phyloP scores from a whole-genome alignment of 1,140 invertebrate species.

The Aphaenogaster floridana region DNA sequence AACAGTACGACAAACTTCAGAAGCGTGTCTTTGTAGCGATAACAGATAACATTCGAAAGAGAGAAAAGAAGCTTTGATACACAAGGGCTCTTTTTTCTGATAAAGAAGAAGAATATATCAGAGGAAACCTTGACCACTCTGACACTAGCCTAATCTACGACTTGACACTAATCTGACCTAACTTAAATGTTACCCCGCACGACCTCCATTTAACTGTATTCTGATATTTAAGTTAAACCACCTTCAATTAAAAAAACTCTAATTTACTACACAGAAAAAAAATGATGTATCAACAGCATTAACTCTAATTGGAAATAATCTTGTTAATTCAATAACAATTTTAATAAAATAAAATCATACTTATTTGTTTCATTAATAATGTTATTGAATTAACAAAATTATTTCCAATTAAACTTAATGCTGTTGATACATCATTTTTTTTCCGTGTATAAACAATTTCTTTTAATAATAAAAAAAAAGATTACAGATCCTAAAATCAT shows the following conservation, averaged over 20 bases:
- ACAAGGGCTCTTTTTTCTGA: slow-evolving; percentile 21
- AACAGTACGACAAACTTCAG: slow-evolving; percentile 4
- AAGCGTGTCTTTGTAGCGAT: not conserved
- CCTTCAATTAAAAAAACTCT: not conserved
- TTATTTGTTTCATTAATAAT: no score
- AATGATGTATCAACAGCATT: no score
- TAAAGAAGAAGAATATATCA: slow-evolving; percentile 33
- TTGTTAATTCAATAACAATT: no score
- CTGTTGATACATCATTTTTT: no score
- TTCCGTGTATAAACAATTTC: not conserved
- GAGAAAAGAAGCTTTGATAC: not conserved
- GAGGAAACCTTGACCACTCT: slow-evolving; percentile 13
- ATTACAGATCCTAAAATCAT: not conserved
- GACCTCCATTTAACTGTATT: not conserved
- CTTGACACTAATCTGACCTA: slow-evolving; percentile 20
- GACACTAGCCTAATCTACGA: slow-evolving; percentile 32
- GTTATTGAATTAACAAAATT: no score
- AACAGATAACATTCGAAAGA: not conserved
- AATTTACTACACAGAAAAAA: not conserved
- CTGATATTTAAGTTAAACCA: not conserved
- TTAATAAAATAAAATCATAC: no score
- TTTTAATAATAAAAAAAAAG: not conserved
- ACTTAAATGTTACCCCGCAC: not conserved
- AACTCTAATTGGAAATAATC: no score
- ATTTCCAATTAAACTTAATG: no score